Base-by-base conservation (phyloP, 1,140 invertebrate species). In the Hycleus phaleratus region DNA sequence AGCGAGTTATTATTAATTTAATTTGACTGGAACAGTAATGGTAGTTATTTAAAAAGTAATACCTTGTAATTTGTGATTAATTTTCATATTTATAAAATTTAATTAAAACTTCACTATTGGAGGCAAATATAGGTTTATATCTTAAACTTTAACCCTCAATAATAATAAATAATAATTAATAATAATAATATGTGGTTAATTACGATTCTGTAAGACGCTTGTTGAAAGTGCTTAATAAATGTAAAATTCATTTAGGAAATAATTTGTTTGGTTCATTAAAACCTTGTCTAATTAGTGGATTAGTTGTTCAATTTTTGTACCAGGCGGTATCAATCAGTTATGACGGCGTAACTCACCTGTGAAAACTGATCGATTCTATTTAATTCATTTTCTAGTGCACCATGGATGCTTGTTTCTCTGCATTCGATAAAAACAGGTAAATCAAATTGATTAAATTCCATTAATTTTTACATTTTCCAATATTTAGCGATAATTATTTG, bases 331-430 rank as follows among this genome's bases (percentile, higher is more conserved):
- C 51, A 53, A 32, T 32, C 32, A 32, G 44, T 53, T 45, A 46
- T 32, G 18, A 26, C 44, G 10, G 38, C 24, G n/a, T 45, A 45
- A 45, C 51, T 38, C 9, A 53, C 11, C 25, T 10, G 12, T 45
- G 42, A 38, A 43, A 52, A 52, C 18, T 52, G 50, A 68, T 68
- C 56, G 62, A 66, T 68, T 60, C 64, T 49, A 46, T 64, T 49
- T 46, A 56, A 46, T 64, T 60, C 52, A 32, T 56, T 58, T 60
- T 51, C 9, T 49, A 57, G 51, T 52, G 43, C 73, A 81, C 81
- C 76, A 91, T 91, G 88, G 88, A 91, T 74, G 87, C 88, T 63
- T 91, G 89, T 75, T 91, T 90, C 74, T 83, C 85, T 68, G 88
- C 88, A 55, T 91, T 91, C 73, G 89, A 91, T 77, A 90, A 90